These are phyloP conservation scores for Drosophila antonietae DNA, from an alignment of 2,888 invertebrate species.

Conservation along the genomic window DNA sequence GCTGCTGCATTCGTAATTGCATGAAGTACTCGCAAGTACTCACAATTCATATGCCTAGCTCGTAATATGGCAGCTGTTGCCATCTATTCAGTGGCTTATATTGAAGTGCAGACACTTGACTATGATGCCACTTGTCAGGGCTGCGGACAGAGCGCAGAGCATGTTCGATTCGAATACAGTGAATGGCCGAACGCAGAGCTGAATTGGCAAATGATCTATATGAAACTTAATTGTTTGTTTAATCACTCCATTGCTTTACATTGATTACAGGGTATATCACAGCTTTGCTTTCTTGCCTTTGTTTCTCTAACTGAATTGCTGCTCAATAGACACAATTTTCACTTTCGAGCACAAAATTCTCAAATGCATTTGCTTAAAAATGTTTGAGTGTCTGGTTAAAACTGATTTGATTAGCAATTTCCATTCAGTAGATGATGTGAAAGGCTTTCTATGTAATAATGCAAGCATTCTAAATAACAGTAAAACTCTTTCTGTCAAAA, in stretches of 20 bases:
- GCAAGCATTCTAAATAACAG: not conserved
- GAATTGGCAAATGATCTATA: not conserved
- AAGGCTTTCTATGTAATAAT: not conserved
- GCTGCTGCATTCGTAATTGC: conserved; percentile 67
- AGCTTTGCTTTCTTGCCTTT: not conserved
- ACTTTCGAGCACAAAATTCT: conserved; percentile 17
- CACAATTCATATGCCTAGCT: conserved; percentile 45
- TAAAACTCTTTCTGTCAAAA: not conserved
- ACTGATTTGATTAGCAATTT: conserved; percentile 12
- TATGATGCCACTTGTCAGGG: conserved; percentile 13
- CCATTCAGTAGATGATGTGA: conserved; percentile 5
- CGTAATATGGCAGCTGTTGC: conserved; percentile 56
- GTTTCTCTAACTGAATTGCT: conserved; percentile 13
- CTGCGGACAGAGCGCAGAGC: not conserved
- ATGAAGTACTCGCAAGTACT: conserved; percentile 45
- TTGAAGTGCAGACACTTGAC: conserved; percentile 9
- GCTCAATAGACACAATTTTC: conserved; percentile 24
- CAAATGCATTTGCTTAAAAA: conserved; percentile 15
- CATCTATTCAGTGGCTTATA: conserved; percentile 10
- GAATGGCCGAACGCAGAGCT: not conserved
- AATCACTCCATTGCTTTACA: not conserved
- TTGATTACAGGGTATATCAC: conserved; percentile 9
- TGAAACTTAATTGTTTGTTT: not conserved
- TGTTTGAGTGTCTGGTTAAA: conserved; percentile 13
- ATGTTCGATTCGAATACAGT: conserved; percentile 5